These are phyloP conservation scores for Dryobota labecula DNA, from an alignment of 2,888 invertebrate species.

Conservation along the genomic window DNA sequence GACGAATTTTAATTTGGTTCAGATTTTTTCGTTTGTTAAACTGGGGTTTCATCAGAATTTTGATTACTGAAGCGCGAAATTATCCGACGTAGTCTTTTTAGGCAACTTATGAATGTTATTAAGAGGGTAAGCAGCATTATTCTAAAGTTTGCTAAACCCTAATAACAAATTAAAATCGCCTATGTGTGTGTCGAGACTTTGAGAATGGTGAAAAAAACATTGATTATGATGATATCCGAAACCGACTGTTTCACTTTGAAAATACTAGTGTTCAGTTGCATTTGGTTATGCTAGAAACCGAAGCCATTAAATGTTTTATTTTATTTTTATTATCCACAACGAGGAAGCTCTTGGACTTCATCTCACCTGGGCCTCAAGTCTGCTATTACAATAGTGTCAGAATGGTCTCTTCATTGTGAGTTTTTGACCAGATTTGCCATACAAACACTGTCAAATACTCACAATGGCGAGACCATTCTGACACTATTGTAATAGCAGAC, in stretches of 20 bases:
- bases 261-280: not conserved
- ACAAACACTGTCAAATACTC: no score
- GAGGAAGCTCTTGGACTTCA: no score
- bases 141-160: not conserved
- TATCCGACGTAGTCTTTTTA: not conserved
- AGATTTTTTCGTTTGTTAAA: constrained; percentile 30
- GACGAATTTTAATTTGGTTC: constrained; percentile 42
- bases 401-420: no score
- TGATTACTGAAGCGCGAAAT: constrained; percentile 4
- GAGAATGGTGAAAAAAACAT: not conserved
- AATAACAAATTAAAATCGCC: not conserved
- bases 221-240: not conserved
- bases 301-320: no score
- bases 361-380: no score
- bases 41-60: constrained; percentile 16
- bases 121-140: not conserved
- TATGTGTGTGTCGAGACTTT: no score
- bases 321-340: no score
- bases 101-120: not conserved
- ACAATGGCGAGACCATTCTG: no score
- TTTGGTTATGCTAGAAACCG: not conserved
- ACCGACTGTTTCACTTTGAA: no score
- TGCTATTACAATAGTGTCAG: no score
- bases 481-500: no score
- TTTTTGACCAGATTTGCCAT: no score